These are phyloP conservation scores for Meandrina meandrites DNA, from an alignment of 92 coral and sea anemone species.

Conservation along the genomic window DNA sequence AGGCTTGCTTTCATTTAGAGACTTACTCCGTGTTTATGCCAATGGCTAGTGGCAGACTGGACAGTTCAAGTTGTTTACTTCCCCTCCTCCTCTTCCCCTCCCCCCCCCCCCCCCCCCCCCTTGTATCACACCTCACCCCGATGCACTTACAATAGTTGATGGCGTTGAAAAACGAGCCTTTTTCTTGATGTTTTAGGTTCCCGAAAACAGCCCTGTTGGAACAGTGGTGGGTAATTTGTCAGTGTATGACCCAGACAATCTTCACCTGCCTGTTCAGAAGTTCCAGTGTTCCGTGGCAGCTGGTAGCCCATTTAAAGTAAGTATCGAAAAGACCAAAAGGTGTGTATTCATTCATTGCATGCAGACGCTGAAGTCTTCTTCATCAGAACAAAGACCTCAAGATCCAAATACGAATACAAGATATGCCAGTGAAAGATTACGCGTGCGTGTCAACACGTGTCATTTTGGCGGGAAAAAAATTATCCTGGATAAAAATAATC, in stretches of 20 bases:
- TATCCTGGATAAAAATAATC: no score
- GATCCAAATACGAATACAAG: neutral
- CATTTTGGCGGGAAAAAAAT: no score
- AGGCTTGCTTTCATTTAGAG: neutral
- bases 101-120: no score
- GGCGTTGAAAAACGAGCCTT: neutral
- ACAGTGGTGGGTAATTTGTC: conserved; percentile 71
- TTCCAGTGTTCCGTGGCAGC: conserved; percentile 66
- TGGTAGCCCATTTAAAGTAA: conserved; percentile 81
- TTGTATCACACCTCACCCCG: neutral
- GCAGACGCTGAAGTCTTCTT: no score
- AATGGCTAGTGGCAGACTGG: neutral
- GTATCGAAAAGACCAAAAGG: neutral
- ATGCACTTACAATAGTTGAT: neutral
- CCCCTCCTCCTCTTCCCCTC: no score
- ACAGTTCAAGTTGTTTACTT: neutral
- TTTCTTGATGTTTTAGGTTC: conserved; percentile 47
- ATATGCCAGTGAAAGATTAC: neutral
- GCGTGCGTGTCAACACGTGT: neutral
- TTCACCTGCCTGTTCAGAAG: conserved; percentile 63
- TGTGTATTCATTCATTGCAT: neutral
- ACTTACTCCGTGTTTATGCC: neutral
- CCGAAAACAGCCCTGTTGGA: conserved; percentile 71
- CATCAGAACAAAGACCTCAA: neutral
- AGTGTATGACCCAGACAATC: conserved; percentile 88